Evolutionary conservation across 2,113 vertebrate genomes (phyloP), one percentile per base, ranked within the genome.

Genomic region (Lepus americanus): DNA sequence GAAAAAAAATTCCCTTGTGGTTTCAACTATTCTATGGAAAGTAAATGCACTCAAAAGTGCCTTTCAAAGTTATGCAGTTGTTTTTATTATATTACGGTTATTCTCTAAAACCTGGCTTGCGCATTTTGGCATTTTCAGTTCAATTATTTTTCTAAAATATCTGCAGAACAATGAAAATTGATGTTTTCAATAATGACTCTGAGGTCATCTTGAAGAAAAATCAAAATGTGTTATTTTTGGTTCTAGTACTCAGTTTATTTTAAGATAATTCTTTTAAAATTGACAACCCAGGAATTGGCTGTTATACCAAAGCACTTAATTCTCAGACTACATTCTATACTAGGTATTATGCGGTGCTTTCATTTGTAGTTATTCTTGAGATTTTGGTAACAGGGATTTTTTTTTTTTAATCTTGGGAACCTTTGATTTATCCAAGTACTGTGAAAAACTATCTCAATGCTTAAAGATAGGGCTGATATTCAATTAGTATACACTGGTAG

Each of bases 231-330:
- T 66, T 70, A 78, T 33, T 87, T 94, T 63, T 87, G 2, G 22
- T 27, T 81, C 95, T 88, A 90, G 19, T 74, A 72, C 13, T 53
- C 36, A 29, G 1, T 87, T 31, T 59, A 94, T 85, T 96, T 94
- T 96, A 87, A 25, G 9, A 36, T 80, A 90, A 85, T 92, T 92
- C 25, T 87, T 92, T 92, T 90, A 66, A 80, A 92, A 79, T 39
- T 66, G 14, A 61, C 84, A 80, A 69, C 31, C 49, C 66, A 64
- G 12, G 64, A 80, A 79, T 44, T 76, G 17, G 63, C 66, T 94
- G 55, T 80, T 63, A 79, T 64, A 51, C 9, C 49, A 87, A 92
- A 93, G 20, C 11, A 44, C 33, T 88, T 44, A 67, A 36, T 84
- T 70, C 39, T 94, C 64, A 92, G 22, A 64, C 44, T 53, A 90